Evolutionary conservation across 2,797 vertebrate species (phyloP).

Genomic region (Brotula barbata): DNA sequence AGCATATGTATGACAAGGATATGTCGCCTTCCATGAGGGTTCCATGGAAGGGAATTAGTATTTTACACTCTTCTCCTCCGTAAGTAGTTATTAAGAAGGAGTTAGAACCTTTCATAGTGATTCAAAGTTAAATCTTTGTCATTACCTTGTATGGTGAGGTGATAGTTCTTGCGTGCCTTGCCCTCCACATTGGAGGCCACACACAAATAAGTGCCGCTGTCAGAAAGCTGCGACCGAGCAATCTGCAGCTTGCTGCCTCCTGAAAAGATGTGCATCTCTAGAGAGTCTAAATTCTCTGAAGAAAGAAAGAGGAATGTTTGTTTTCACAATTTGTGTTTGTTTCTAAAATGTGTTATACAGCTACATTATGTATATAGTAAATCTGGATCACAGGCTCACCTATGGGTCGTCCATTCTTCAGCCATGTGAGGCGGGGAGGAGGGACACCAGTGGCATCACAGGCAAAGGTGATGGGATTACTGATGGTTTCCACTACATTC

Average conservation of each 20-base stretch:
- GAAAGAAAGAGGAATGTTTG: constrained; percentile 8
- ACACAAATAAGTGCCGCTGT: constrained; percentile 88
- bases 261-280: constrained; percentile 92
- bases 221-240: constrained; percentile 83
- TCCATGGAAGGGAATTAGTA: background rate
- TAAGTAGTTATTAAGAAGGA: background rate
- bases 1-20: background rate
- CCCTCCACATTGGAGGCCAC: constrained; percentile 91
- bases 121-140: background rate
- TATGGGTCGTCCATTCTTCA: constrained; percentile 87
- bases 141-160: constrained; percentile 90
- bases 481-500: constrained; percentile 83
- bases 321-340: no score
- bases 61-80: background rate
- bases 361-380: no score
- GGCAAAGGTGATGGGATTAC: constrained; percentile 87
- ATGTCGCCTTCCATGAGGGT: no score
- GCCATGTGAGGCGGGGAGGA: constrained; percentile 86
- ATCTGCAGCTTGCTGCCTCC: constrained; percentile 94
- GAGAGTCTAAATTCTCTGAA: constrained; percentile 86
- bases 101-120: background rate
- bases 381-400: constrained; percentile 73
- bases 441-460: constrained; percentile 94
- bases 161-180: constrained; percentile 86
- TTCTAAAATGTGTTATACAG: no score